Percentiles rank a stretch among this genome's conserved stretches.
Evolutionary conservation across 1,140 invertebrate genomes (phyloP).

Genomic region (Eciton burchellii): DNA sequence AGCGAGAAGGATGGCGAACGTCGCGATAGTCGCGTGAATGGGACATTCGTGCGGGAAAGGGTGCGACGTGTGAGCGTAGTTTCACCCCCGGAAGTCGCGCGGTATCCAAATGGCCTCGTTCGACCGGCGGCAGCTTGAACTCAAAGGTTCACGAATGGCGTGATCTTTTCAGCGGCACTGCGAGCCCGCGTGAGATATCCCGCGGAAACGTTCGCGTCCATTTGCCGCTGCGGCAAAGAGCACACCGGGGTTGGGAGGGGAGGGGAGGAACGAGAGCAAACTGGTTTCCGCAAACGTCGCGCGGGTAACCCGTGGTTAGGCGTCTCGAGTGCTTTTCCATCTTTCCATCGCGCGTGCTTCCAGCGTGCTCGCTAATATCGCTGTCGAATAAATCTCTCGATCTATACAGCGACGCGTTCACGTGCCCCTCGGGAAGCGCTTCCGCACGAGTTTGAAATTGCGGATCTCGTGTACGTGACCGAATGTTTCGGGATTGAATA

Average conservation of each 20-base stretch:
- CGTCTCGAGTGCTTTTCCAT: conserved; percentile 62
- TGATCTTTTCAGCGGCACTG: conserved; percentile 68
- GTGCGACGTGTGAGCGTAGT: conserved; percentile 28
- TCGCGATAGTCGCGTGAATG: not conserved
- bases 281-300: conserved; percentile 64
- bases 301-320: conserved; percentile 57
- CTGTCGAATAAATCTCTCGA: conserved; percentile 68
- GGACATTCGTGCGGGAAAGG: conserved; percentile 1
- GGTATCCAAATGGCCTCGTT: conserved; percentile 63
- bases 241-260: not conserved
- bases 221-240: conserved; percentile 58
- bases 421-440: conserved; percentile 52
- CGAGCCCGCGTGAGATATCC: conserved; percentile 63
- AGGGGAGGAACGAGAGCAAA: conserved; percentile 59
- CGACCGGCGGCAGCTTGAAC: conserved; percentile 46
- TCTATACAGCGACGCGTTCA: conserved; percentile 49
- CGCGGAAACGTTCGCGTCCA: conserved; percentile 72
- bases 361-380: conserved; percentile 61
- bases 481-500: not conserved
- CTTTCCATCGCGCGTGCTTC: conserved; percentile 62
- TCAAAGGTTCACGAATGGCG: conserved; percentile 65
- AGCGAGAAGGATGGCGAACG: not conserved
- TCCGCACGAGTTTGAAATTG: not conserved
- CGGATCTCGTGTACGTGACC: not conserved
- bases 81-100: conserved; percentile 54